Base-by-base conservation (phyloP, 1,140 invertebrate species). In the Cardiocondyla obscurior region DNA sequence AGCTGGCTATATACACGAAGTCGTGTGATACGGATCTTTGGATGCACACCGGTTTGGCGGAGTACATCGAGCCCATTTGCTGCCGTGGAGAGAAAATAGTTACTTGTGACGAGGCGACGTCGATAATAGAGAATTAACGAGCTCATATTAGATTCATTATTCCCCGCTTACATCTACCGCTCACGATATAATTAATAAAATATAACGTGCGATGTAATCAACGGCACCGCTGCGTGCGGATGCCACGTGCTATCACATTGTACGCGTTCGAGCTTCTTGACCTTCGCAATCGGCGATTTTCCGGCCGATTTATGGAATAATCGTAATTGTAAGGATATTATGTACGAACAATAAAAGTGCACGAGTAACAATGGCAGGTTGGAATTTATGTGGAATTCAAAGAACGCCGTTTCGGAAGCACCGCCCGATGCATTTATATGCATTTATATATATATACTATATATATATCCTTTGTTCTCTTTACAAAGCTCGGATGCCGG, bases 1-100 rank as follows among this genome's bases (percentile, higher is more conserved):
- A 90, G 89, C 57, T 90, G 22, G 82, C 49, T 0, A 36, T 90
- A 2, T 84, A 79, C 12, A 62, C 84, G 53, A 90, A 84, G 72
- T 57, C 69, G 6, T 90, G 90, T 30, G 51, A 85, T 57, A 64
- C 19, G 64, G 42, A 39, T 49, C 19, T 2, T 16, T 90, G 90
- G 90, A 86, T 69, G 58, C 82, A 70, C 65, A 88, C 84, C 12
- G 84, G 85, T 22, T 81, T 89, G 42, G n/a, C n/a, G n/a, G 74
- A 86, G 64, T 84, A 70, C 39, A 51, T 72, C 2, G 82, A 88
- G 28, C 84, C 51, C 46, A 85, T 90, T 76, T 90, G 89, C 60
- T 90, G 90, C 46, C 82, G 85, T 60, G 84, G 86, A 28, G 86
- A 84, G n/a, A 88, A 86, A 30, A 25, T 57, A 44, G 72, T 36